Evolutionary conservation across 2,797 vertebrate genomes (phyloP).

Genomic region (Petrocephalus schoutedeni): DNA sequence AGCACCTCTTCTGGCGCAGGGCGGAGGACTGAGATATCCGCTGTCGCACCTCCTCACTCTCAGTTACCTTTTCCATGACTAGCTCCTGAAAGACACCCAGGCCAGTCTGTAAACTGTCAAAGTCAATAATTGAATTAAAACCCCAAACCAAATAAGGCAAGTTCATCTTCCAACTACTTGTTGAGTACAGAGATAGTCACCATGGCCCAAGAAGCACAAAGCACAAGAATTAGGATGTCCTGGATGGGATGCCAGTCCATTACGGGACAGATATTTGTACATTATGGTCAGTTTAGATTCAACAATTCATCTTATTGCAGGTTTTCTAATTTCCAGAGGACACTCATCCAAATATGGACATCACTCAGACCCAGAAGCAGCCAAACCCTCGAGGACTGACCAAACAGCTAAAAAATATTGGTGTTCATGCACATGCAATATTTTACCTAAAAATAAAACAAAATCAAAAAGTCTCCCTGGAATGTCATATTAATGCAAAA

Average conservation of each 20-base stretch:
- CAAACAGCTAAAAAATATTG: neutral
- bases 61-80: slow-evolving; percentile 74
- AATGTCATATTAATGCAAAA: neutral
- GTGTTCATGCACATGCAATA: neutral
- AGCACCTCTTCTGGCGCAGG: slow-evolving; percentile 63
- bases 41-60: slow-evolving; percentile 65
- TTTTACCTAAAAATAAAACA: neutral
- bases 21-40: slow-evolving; percentile 69
- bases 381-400: neutral
- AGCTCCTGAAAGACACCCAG: slow-evolving; percentile 57
- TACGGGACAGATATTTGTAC: neutral
- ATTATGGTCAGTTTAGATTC: neutral
- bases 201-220: too few species aligned
- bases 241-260: neutral
- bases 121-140: neutral
- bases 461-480: neutral
- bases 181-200: too few species aligned
- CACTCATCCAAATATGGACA: neutral
- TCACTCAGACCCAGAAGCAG: neutral
- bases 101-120: neutral
- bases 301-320: neutral
- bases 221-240: neutral
- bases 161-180: neutral
- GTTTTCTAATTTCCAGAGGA: neutral
- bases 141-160: neutral